Conservation (phyloP, 2,888 invertebrate genomes). For the Epirrhoe alternata region DNA sequence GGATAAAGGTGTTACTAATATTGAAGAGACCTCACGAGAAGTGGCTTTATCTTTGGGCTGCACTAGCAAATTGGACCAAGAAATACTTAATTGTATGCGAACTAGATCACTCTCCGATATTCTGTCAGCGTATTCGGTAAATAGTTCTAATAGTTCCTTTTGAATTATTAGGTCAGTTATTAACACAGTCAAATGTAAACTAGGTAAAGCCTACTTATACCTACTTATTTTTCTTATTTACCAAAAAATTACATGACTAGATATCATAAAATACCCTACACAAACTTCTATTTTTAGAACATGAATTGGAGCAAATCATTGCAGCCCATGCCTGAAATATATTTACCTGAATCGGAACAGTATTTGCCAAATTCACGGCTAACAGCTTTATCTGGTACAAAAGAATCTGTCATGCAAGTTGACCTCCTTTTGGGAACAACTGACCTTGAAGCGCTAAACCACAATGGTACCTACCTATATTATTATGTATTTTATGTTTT, state of each 20-base stretch:
- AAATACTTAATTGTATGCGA: constrained; percentile 87
- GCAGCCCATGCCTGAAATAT: constrained; percentile 87
- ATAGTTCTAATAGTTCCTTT: constrained; percentile 20
- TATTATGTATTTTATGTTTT: constrained; percentile 43
- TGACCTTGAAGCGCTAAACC: constrained; percentile 87
- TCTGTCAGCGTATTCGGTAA: constrained; percentile 76
- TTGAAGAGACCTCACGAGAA: constrained; percentile 80
- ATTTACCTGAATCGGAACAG: constrained; percentile 85
- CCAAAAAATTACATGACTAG: no score
- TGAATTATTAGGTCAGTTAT: neutral
- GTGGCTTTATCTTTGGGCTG: constrained; percentile 85
- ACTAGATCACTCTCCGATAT: constrained; percentile 86
- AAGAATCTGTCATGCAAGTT: constrained; percentile 82
- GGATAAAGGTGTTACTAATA: constrained; percentile 56
- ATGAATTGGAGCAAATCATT: constrained; percentile 85
- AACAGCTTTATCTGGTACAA: constrained; percentile 80
- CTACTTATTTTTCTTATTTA: no score
- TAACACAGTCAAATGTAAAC: no score
- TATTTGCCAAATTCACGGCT: constrained; percentile 85
- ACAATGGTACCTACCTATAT: constrained; percentile 66
- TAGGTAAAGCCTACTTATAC: no score
- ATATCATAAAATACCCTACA: no score
- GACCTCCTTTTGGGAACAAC: constrained; percentile 89
- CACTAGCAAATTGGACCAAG: constrained; percentile 72
- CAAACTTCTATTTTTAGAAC: constrained; percentile 67